These are phyloP conservation scores for Dasyprocta punctata DNA, from an alignment of 2,113 vertebrate genomes.

Conservation along the genomic window DNA sequence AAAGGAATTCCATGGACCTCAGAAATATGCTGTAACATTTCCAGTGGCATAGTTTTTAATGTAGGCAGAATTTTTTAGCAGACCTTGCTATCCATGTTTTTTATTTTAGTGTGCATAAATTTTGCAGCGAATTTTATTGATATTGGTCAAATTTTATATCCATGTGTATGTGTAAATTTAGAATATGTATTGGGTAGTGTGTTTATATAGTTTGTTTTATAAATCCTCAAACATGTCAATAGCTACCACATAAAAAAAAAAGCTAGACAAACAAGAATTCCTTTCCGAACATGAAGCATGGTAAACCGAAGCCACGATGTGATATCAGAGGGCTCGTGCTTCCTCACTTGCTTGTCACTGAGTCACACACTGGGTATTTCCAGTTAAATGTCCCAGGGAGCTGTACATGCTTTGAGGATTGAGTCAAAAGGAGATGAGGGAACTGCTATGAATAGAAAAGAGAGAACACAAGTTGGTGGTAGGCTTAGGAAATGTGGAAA, in stretches of 20 bases:
- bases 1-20: not conserved
- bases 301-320: not conserved
- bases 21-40: not conserved
- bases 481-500: slow-evolving; percentile 45
- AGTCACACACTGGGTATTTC: not conserved
- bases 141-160: not conserved
- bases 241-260: not conserved
- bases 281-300: not conserved
- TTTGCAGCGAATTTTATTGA: not conserved
- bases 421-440: slow-evolving; percentile 14
- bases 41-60: slow-evolving; percentile 16
- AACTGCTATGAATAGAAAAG: slow-evolving; percentile 43
- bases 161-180: not conserved
- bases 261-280: not conserved
- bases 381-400: slow-evolving; percentile 8
- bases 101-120: not conserved
- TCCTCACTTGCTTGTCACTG: not conserved
- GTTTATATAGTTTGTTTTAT: not conserved
- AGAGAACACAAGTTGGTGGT: not conserved
- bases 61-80: not conserved
- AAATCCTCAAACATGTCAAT: not conserved
- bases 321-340: not conserved
- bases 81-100: not conserved
- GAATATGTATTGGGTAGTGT: not conserved
- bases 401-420: not conserved